Evolutionary conservation across 2,888 invertebrate species (phyloP), one percentile per base, ranked within the genome.

Genomic region (Heteropelma amictum): DNA sequence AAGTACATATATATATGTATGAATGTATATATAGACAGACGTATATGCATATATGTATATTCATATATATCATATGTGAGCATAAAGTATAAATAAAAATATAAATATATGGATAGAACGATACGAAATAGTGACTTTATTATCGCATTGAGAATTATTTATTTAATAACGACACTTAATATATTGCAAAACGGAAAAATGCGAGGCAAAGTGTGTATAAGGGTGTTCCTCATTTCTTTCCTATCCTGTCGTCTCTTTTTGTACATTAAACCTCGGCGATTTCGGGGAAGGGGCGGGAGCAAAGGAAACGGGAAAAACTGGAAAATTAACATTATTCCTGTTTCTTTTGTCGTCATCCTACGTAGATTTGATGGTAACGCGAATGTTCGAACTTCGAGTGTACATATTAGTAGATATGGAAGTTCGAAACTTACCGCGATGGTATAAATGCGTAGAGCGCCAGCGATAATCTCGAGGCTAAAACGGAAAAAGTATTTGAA

Each of bases 91-190:
- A 84, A 82, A 85, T 84, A 84, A 80, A 83, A 68, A 80, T 79
- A 72, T 79, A 79, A 79, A 80, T 76, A 78, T 79, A 77, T 80
- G 81, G 76, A 83, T 75, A 82, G 82, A 51, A 68, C 74, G 76
- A 79, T 72, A 77, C 84, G 81, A 83, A 78, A 82, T 82, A 80
- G 82, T 79, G 78, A 85, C 84, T 87, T 88, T 88, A 88, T 88
- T 87, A 88, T 87, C 81, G 83, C 85, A 87, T 88, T 87, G 83
- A 86, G 87, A 87, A 88, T 88, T 88, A 88, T 88, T 88, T 88
- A 88, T 88, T 88, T 87, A 87, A 87, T 85, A 84, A 85, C 83
- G 82, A 69, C 40, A 72, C 30, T 63, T 76, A 68, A 72, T 72
- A 73, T 68, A 77, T 77, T 74, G 71, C 60, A 51, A 60, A 69